Base-by-base conservation (phyloP, 2,113 vertebrate species). In the Alaudala cheleensis region DNA sequence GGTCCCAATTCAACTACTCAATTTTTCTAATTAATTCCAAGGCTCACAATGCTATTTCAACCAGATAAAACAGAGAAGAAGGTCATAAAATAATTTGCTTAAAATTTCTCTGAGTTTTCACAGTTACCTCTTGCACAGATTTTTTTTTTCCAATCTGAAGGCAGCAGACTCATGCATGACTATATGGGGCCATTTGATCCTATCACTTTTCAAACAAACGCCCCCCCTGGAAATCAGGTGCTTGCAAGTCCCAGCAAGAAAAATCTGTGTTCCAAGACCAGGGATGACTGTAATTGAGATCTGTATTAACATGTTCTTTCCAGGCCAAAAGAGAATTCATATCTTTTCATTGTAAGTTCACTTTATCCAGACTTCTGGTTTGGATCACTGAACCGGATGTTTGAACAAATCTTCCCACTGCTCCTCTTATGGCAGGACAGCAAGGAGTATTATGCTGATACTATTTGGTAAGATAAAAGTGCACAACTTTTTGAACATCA, bases 211-310 rank as follows among this genome's bases (percentile, higher is more conserved):
- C 61, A 93, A 92, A 90, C 73, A 85, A 94, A 95, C 61, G 0
- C 64, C 77, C 96, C 95, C 81, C 91, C 15, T 57, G 77, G 80
- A 95, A 92, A 93, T 84, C 72, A 93, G 76, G 82, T 67, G 64
- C 64, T 79, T 84, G 81, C 96, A 97, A 93, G 95, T 71, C 91
- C 78, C 62, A 91, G 91, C 96, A 95, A 91, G 93, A 94, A 91
- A 94, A 89, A 76, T 81, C 61, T 69, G 65, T 85, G 83, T 87
- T 88, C 88, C 76, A 71, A 92, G 57, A 72, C 40, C 4, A 9
- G 49, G 83, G 69, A 92, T 96, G 93, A 94, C 82, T 96, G 76
- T 77, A 86, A 83, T 13, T 78, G 69, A 88, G 80, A 95, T 93
- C 64, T 94, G 94, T 67, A 86, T 70, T 86, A 92, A 90, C 93